Evolutionary conservation across 1,140 invertebrate genomes (phyloP).

Genomic region (Hormaphis cornu): DNA sequence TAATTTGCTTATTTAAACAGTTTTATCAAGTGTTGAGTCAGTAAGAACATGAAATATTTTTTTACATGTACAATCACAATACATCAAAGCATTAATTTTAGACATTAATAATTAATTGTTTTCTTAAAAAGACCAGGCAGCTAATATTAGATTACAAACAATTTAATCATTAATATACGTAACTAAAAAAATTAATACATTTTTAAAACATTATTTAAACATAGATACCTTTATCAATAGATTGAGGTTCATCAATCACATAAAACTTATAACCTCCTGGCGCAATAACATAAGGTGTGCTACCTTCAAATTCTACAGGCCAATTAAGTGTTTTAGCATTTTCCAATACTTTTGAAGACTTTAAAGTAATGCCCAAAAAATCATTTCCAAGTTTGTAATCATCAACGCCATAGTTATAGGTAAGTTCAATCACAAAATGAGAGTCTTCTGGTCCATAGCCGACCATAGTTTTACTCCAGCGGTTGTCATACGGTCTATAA

Average conservation of each 20-base stretch:
- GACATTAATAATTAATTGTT: too few relatives aligned
- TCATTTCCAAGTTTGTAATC: conserved; percentile 80
- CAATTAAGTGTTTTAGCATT: conserved; percentile 59
- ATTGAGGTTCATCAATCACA: conserved; percentile 61
- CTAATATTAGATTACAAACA: too few relatives aligned
- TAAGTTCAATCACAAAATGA: conserved; percentile 94
- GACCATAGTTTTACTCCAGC: conserved; percentile 99
- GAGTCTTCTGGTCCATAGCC: conserved; percentile 92
- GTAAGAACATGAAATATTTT: too few relatives aligned
- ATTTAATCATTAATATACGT: too few relatives aligned
- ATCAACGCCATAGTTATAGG: conserved; percentile 92
- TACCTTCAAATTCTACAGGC: conserved; percentile 54
- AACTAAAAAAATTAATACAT: not conserved
- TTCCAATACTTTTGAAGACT: conserved; percentile 63
- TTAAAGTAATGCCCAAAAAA: conserved; percentile 76
- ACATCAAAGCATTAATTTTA: too few relatives aligned
- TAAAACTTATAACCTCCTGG: conserved; percentile 87
- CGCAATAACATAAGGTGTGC: conserved; percentile 54
- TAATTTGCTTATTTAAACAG: too few relatives aligned
- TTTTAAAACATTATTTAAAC: not conserved
- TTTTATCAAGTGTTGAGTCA: too few relatives aligned
- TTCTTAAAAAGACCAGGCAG: too few relatives aligned
- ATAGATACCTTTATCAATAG: conserved; percentile 50
- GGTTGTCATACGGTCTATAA: conserved; percentile 83
- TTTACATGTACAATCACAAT: too few relatives aligned